A percentile compares a stretch with the other conserved stretches of the same genome.
Conservation (phyloP, 2,113 vertebrate species). For the Narcine bancroftii region DNA sequence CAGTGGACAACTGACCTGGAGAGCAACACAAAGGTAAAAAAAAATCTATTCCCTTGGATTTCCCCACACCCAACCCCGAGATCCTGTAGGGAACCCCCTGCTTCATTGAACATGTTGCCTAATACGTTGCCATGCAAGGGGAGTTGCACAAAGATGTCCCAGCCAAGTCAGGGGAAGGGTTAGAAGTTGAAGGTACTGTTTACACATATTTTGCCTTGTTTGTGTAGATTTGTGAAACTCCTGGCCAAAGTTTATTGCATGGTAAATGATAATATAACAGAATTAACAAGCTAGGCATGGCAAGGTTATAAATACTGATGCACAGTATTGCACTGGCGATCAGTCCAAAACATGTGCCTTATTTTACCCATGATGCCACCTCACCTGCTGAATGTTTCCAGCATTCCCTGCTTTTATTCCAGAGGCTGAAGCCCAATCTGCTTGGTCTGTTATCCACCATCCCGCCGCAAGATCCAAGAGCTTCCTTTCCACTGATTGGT, state of each 20-base stretch:
- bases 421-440: too few species aligned
- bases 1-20: constrained; percentile 97
- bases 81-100: constrained; percentile 26
- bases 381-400: too few species aligned
- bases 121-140: background rate
- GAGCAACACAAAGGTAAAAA: constrained; percentile 81
- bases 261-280: background rate
- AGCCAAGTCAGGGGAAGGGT: background rate
- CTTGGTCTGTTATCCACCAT: background rate
- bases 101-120: constrained; percentile 18
- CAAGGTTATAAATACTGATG: background rate
- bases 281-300: background rate
- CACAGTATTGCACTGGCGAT: too few species aligned
- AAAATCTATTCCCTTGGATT: constrained; percentile 41
- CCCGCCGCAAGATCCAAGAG: background rate
- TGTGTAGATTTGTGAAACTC: background rate
- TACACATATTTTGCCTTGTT: background rate
- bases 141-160: constrained; percentile 26
- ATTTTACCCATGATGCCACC: too few species aligned
- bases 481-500: background rate
- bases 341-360: too few species aligned
- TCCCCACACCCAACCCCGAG: constrained; percentile 25
- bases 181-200: background rate
- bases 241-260: background rate
- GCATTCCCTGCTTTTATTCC: too few species aligned